Conservation (phyloP, 2,113 vertebrate species). For the Antechinus flavipes region DNA sequence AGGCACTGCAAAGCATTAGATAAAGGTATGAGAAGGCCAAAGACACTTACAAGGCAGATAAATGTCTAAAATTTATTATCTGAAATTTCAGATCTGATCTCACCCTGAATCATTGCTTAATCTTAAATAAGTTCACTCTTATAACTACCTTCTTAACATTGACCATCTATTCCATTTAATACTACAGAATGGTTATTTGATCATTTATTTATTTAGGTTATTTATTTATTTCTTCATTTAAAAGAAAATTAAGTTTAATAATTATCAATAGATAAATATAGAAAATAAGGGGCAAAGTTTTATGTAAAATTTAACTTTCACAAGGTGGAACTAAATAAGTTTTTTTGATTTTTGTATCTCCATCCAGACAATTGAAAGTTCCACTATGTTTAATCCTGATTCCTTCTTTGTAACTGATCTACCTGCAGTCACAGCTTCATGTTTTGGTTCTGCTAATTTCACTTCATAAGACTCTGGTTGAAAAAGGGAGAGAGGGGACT, state of each 20-base stretch:
- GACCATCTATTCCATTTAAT: not conserved
- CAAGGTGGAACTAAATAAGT: not conserved
- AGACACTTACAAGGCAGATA: not conserved
- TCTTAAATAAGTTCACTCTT: not conserved
- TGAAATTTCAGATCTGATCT: not conserved
- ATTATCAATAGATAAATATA: not conserved
- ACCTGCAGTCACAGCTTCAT: not conserved
- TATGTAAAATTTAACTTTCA: not conserved
- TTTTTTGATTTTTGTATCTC: not conserved
- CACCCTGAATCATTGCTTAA: not conserved
- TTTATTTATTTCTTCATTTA: not conserved
- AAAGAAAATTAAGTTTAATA: not conserved
- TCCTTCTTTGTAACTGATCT: not conserved
- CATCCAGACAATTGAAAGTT: not conserved
- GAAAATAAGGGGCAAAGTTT: not conserved
- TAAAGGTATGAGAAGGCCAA: not conserved
- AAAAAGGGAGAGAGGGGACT: not conserved
- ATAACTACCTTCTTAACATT: not conserved
- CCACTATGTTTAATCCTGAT: not conserved
- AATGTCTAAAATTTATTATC: not conserved
- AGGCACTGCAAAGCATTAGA: not conserved
- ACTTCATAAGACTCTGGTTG: not conserved
- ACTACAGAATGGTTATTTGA: not conserved
- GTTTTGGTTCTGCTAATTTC: not conserved
- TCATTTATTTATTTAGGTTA: no score